A percentile compares a stretch with the other conserved stretches of the same genome.
These are phyloP conservation scores for Rhorus exstirpatorius DNA, from an alignment of 2,888 invertebrate genomes.

Conservation along the genomic window DNA sequence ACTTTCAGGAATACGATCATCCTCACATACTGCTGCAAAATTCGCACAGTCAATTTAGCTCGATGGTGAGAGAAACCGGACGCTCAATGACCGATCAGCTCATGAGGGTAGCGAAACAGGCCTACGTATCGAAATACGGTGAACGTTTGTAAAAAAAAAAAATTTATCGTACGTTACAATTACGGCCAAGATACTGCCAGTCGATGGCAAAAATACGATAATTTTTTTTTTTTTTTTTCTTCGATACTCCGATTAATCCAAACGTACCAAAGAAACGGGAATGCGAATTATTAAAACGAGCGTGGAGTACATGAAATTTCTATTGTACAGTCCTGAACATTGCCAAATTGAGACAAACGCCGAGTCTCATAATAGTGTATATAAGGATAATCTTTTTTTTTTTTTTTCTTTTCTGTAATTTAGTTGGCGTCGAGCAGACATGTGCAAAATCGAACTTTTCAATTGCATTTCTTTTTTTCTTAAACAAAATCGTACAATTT, in stretches of 20 bases:
- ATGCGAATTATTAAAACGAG: neutral
- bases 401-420: no score
- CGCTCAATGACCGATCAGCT: conserved; percentile 87
- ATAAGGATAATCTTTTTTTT: no score
- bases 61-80: conserved; percentile 89
- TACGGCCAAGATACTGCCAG: conserved; percentile 13
- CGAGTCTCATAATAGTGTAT: conserved; percentile 2
- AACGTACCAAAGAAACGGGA: conserved; percentile 43
- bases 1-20: conserved; percentile 91
- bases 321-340: conserved; percentile 19
- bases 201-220: neutral
- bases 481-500: no score
- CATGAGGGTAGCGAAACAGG: conserved; percentile 86
- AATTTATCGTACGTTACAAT: neutral
- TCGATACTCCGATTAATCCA: conserved; percentile 2
- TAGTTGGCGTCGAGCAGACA: neutral
- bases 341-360: conserved; percentile 39
- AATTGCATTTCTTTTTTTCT: neutral
- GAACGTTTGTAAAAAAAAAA: conserved; percentile 55
- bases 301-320: neutral
- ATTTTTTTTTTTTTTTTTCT: no score
- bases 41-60: conserved; percentile 87
- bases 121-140: conserved; percentile 79
- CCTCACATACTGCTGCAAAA: conserved; percentile 88
- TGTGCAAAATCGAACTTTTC: neutral